A percentile compares a stretch with the other conserved stretches of the same genome.
Evolutionary conservation across 2,888 invertebrate species (phyloP).

Genomic region (Chrysotoxum bicinctum): DNA sequence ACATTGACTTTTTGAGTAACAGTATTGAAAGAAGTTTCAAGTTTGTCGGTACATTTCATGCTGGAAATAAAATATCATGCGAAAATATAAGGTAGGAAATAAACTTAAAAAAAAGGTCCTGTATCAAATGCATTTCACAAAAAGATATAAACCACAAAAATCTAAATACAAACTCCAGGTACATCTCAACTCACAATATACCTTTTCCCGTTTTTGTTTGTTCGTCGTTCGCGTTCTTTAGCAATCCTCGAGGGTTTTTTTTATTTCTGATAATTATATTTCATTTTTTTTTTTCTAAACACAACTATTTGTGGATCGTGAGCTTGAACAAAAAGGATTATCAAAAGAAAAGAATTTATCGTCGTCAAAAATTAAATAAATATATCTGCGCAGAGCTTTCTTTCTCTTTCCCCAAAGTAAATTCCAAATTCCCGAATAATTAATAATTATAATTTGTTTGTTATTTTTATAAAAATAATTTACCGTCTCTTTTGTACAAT

Average conservation of each 20-base stretch:
- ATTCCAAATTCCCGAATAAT: slow-evolving; percentile 18
- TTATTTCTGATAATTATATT: slow-evolving; percentile 12
- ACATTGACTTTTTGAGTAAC: not conserved
- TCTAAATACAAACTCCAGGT: not conserved
- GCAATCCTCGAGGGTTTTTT: not conserved
- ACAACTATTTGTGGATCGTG: slow-evolving; percentile 30
- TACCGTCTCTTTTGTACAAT: slow-evolving; percentile 63
- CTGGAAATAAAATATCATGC: not conserved
- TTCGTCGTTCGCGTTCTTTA: not conserved
- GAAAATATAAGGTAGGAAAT: not conserved
- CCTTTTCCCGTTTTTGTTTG: not conserved
- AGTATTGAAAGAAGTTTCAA: not conserved
- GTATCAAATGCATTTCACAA: not conserved
- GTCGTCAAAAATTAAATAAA: not conserved
- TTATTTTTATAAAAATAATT: slow-evolving; percentile 61
- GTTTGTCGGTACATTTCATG: not conserved
- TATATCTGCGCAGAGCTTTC: not conserved
- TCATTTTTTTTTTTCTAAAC: slow-evolving; percentile 5
- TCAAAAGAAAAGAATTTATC: slow-evolving; percentile 7
- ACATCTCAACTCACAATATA: not conserved
- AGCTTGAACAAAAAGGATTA: slow-evolving; percentile 4
- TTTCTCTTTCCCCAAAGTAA: not conserved
- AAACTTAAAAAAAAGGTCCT: not conserved
- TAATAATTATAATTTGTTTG: slow-evolving; percentile 24
- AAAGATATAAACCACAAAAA: not conserved